Base-by-base conservation (phyloP, 2,888 invertebrate genomes). In the Pseudolycoriella hygida region DNA sequence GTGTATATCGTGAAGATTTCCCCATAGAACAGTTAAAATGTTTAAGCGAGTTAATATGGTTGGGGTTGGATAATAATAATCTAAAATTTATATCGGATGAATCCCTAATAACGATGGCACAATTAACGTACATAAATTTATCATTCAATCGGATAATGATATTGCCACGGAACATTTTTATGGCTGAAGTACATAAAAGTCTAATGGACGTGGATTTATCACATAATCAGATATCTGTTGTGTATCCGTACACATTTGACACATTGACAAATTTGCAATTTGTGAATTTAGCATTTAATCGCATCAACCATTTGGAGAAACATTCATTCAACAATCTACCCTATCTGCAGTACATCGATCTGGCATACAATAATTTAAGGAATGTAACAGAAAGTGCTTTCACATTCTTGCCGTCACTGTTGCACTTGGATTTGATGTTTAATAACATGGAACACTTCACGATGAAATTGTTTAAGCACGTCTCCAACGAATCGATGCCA, bases 11-110 rank as follows among this genome's bases (percentile, higher is more conserved):
- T 14, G 85, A 86, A 52, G 72, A 77, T 56, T 77, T 84, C 56
- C 86, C 85, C 0, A 75, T 81, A 51, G 79, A 81, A 51, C 75
- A 83, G 12, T 73, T 89, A 38, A 75, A 76, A 50, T 80, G 80
- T 8, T 68, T 89, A 15, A 73, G 73, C 37, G 78, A 77, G 55
- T 69, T 90, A 8, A 76, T 80, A 57, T 88, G 86, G 83, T 67
- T 90, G 48, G 84, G 87, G 1, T 67, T 89, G 56, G 89, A 90
- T 62, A 87, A 88, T 64, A 90, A 90, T 57, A 84, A 86, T 58
- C 76, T 89, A 53, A 79, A 82, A 59, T 70, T 72, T 12, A 68
- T 88, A 14, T 74, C 77, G 45, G 70, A 78, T 38, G 74, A 78
- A n/a, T 77, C 83, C 5, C 71, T 87, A 37, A 74, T 76, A 48